phyloP scores from a whole-genome alignment of 2,888 invertebrate genomes.

The Stenoptilia bipunctidactyla region DNA sequence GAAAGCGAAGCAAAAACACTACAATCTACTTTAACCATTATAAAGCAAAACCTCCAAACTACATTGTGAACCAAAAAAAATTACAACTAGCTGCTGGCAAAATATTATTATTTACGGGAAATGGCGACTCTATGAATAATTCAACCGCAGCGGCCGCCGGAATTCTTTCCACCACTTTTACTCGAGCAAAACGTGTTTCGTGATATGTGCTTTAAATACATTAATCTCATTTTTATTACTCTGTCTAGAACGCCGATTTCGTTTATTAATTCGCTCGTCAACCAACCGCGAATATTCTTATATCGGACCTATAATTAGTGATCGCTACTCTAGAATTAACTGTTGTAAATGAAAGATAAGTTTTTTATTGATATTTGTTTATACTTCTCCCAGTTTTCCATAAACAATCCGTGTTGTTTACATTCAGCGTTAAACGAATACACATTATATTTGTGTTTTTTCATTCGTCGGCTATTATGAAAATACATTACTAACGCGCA shows the following conservation, averaged over 20 bases:
- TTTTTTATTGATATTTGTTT: too few species aligned
- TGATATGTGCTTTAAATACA: not conserved
- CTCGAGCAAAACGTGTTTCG: conserved; percentile 1
- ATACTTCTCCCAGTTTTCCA: too few species aligned
- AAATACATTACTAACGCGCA: too few species aligned
- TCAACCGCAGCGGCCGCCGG: not conserved
- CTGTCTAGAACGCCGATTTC: not conserved
- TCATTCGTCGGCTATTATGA: too few species aligned
- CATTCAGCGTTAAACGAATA: too few species aligned
- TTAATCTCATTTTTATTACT: not conserved
- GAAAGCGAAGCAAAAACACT: not conserved
- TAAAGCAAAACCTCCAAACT: not conserved
- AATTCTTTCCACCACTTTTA: not conserved
- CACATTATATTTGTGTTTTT: too few species aligned
- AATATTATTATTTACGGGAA: not conserved
- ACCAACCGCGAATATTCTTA: too few species aligned
- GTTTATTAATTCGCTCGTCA: too few species aligned
- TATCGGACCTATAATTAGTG: too few species aligned
- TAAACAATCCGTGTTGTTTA: too few species aligned
- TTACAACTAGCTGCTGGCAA: not conserved
- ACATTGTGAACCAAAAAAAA: not conserved
- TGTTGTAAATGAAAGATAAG: too few species aligned
- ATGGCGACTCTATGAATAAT: not conserved
- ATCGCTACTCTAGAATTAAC: too few species aligned
- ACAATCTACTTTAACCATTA: not conserved